Conservation (phyloP, 1,140 invertebrate species). For the Cotesia vestalis region DNA sequence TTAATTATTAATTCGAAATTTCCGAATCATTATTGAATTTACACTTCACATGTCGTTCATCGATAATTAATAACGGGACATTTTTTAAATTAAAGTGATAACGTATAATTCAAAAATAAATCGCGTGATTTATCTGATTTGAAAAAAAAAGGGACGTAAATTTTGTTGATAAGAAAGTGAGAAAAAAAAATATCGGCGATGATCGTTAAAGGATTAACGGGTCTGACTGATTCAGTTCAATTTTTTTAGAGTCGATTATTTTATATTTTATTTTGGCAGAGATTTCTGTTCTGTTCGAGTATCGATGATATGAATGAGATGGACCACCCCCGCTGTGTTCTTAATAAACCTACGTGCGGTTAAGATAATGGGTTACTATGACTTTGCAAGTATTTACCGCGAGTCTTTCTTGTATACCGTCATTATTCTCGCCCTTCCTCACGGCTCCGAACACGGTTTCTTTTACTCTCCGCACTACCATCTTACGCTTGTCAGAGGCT, state of each 20-base stretch:
- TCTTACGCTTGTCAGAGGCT: slow-evolving; percentile 30
- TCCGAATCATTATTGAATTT: neutral
- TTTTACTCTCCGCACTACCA: slow-evolving; percentile 25
- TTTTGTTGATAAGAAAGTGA: neutral
- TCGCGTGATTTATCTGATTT: too few relatives aligned
- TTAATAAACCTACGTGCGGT: slow-evolving; percentile 35
- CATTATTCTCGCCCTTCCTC: neutral
- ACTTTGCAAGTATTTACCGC: slow-evolving; percentile 34
- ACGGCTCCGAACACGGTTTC: neutral
- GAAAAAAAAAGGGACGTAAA: too few relatives aligned
- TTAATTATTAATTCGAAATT: too few relatives aligned
- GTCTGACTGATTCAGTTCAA: slow-evolving; percentile 35
- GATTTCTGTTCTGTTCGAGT: slow-evolving; percentile 18
- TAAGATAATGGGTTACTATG: slow-evolving; percentile 37
- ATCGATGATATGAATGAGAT: slow-evolving; percentile 20
- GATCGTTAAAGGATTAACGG: slow-evolving; percentile 26
- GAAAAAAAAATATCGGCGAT: slow-evolving; percentile 10
- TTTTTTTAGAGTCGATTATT: neutral
- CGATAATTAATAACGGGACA: too few relatives aligned
- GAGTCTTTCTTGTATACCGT: neutral
- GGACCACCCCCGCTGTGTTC: slow-evolving; percentile 38
- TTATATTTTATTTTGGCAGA: slow-evolving; percentile 9
- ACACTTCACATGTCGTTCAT: neutral
- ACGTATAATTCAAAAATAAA: too few relatives aligned
- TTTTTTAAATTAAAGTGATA: too few relatives aligned